Evolutionary conservation across 2,113 vertebrate species (phyloP).

Genomic region (Epinephelus lanceolatus): DNA sequence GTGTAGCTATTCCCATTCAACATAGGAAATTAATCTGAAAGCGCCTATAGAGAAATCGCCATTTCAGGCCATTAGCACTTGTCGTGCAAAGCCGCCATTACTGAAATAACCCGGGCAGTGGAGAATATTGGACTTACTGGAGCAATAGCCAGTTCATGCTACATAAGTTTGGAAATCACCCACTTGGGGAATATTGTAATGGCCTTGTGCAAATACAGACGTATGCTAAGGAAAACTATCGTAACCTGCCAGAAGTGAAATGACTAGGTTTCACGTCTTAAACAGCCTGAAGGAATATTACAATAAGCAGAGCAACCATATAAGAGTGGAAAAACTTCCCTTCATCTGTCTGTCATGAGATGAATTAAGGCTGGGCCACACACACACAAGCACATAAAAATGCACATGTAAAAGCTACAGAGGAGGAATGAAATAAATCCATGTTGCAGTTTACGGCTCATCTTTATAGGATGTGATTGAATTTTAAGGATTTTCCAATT

Average conservation of each 20-base stretch:
- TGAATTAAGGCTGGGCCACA: slow-evolving; percentile 31
- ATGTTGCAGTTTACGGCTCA: slow-evolving; percentile 30
- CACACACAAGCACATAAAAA: slow-evolving; percentile 49
- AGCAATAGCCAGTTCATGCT: slow-evolving; percentile 62
- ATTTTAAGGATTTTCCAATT: slow-evolving; percentile 50
- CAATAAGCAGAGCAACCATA: slow-evolving; percentile 38
- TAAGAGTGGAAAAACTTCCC: slow-evolving; percentile 47
- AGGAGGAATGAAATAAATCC: slow-evolving; percentile 38
- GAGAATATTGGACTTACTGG: slow-evolving; percentile 60
- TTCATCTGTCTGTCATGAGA: slow-evolving; percentile 41
- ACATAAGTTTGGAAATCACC: slow-evolving; percentile 57
- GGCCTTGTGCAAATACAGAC: slow-evolving; percentile 67
- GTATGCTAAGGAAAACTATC: slow-evolving; percentile 65
- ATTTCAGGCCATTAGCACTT: slow-evolving; percentile 59
- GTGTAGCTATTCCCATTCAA: slow-evolving; percentile 35
- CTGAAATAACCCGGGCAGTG: slow-evolving; percentile 48
- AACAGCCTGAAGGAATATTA: slow-evolving; percentile 63
- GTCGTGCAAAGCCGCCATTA: slow-evolving; percentile 56
- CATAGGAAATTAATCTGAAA: slow-evolving; percentile 59
- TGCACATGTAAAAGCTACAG: slow-evolving; percentile 22
- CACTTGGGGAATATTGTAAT: slow-evolving; percentile 66
- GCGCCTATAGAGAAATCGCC: slow-evolving; percentile 46
- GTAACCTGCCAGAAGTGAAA: slow-evolving; percentile 58
- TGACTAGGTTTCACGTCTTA: slow-evolving; percentile 53
- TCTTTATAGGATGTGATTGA: slow-evolving; percentile 56